These are phyloP conservation scores for Brachyhypopomus gauderio DNA, from an alignment of 2,113 vertebrate species.

Conservation along the genomic window DNA sequence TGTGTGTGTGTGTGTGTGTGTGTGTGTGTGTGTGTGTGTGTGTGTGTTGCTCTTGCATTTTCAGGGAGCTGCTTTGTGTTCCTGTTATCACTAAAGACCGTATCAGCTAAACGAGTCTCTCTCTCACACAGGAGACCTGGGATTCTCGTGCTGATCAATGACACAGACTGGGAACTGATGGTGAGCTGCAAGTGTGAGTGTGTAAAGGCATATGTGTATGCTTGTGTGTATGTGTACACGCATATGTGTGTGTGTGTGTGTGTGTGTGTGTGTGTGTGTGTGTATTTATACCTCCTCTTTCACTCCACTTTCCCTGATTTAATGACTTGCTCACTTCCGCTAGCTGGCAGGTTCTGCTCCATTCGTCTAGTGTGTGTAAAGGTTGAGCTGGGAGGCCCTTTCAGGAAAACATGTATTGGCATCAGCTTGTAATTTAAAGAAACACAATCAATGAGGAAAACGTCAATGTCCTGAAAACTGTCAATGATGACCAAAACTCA, in stretches of 20 bases:
- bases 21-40: background rate
- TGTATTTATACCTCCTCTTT: slow-evolving; percentile 9
- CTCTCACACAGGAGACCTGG: slow-evolving; percentile 87
- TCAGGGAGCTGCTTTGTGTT: slow-evolving; percentile 19
- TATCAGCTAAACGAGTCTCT: slow-evolving; percentile 28
- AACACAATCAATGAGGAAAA: slow-evolving; percentile 48
- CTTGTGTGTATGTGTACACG: slow-evolving; percentile 32
- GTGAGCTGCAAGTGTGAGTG: slow-evolving; percentile 76
- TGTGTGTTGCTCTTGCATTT: slow-evolving; percentile 9
- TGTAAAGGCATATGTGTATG: slow-evolving; percentile 47
- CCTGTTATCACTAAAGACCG: slow-evolving; percentile 33
- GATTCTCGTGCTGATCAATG: slow-evolving; percentile 96
- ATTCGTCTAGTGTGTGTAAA: slow-evolving; percentile 25
- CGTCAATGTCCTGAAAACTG: slow-evolving; percentile 44
- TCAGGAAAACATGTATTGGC: slow-evolving; percentile 45
- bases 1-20: background rate
- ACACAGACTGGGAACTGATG: slow-evolving; percentile 98
- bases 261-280: background rate
- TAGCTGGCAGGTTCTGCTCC: slow-evolving; percentile 10
- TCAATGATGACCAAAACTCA: slow-evolving; percentile 44
- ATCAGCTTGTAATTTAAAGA: slow-evolving; percentile 51
- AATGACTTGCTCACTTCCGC: slow-evolving; percentile 41
- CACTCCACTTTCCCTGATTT: slow-evolving; percentile 33
- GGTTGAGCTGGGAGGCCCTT: slow-evolving; percentile 22
- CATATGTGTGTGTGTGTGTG: slow-evolving; percentile 15